Evolutionary conservation across 2,113 vertebrate species (phyloP).

Genomic region (Nycticorax nycticorax): DNA sequence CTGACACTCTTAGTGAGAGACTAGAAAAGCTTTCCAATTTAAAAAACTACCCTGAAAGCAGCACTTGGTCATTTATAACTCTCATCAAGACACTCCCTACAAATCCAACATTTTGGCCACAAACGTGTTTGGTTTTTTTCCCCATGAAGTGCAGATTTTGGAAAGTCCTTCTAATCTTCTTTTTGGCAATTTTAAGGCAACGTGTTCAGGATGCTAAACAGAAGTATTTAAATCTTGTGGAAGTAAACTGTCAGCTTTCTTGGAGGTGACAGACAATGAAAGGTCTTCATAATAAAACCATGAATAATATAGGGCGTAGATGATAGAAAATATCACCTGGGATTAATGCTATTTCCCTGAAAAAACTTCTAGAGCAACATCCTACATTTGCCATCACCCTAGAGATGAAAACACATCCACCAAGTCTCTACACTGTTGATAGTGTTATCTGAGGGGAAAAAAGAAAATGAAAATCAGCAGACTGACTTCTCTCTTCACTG

Average conservation of each 20-base stretch:
- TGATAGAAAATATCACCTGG: not conserved
- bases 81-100: not conserved
- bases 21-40: not conserved
- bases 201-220: not conserved
- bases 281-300: not conserved
- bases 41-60: not conserved
- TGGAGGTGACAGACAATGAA: not conserved
- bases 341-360: not conserved
- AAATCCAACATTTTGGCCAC: not conserved
- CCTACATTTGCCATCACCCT: not conserved
- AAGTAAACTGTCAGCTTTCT: not conserved
- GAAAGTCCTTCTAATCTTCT: not conserved
- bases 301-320: not conserved
- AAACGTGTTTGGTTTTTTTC: accelerated
- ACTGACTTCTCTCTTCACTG: not conserved
- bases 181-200: not conserved
- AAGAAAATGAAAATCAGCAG: not conserved
- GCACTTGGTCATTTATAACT: not conserved
- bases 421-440: not conserved
- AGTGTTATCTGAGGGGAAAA: not conserved
- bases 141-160: not conserved
- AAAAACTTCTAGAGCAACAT: not conserved
- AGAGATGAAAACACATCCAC: not conserved
- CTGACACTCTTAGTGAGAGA: not conserved
- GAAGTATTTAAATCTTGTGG: not conserved